phyloP scores from a whole-genome alignment of 2,888 invertebrate species.

The Girardia tigrina region DNA sequence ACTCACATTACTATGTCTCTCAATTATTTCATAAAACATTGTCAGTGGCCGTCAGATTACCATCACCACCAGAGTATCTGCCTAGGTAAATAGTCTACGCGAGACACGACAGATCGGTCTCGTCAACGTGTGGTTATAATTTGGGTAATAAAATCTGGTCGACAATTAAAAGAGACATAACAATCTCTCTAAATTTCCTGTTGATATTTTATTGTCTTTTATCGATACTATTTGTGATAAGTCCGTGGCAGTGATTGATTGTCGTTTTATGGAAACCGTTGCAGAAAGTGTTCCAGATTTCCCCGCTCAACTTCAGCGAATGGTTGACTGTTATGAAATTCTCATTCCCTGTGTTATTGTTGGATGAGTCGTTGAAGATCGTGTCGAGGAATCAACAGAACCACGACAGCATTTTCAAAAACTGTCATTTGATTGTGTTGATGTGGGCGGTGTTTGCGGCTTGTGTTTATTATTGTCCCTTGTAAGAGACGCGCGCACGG shows the following conservation, averaged over 20 bases:
- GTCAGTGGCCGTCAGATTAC: too few species aligned
- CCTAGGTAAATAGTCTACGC: too few species aligned
- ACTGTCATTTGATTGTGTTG: conserved; percentile 25
- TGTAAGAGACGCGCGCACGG: neutral
- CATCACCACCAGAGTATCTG: too few species aligned
- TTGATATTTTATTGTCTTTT: too few species aligned
- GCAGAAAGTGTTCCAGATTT: conserved; percentile 97
- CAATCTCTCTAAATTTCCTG: too few species aligned
- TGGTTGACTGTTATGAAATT: conserved; percentile 99
- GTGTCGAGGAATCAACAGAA: conserved; percentile 69
- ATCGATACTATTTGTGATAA: too few species aligned
- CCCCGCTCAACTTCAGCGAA: conserved; percentile 76
- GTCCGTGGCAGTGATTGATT: neutral
- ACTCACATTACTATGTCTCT: too few species aligned
- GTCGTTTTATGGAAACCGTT: conserved; percentile 29
- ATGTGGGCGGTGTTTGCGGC: conserved; percentile 35
- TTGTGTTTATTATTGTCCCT: conserved; percentile 1
- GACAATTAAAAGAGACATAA: too few species aligned
- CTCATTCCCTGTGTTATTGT: conserved; percentile 91
- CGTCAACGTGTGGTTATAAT: too few species aligned
- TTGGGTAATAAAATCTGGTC: too few species aligned
- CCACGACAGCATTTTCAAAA: neutral
- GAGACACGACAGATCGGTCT: too few species aligned
- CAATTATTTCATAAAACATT: too few species aligned
- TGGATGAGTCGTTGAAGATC: conserved; percentile 98